phyloP scores from a whole-genome alignment of 2,888 invertebrate species.

The Xestia xanthographa region DNA sequence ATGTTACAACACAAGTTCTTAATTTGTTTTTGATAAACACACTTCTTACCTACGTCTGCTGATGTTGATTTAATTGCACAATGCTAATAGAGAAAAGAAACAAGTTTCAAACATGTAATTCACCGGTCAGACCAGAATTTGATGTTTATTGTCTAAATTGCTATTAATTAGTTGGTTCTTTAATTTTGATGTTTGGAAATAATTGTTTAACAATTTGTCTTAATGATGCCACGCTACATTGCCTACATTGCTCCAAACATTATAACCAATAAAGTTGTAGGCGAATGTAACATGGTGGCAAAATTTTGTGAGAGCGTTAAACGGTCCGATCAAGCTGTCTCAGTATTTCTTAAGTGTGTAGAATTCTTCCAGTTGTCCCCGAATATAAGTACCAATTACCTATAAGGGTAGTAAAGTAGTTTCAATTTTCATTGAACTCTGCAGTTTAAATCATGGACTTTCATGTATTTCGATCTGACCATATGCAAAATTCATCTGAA shows the following conservation, averaged over 20 bases:
- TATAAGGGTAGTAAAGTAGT: neutral
- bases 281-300: neutral
- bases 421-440: neutral
- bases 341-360: neutral
- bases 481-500: neutral
- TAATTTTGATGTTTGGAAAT: conserved; percentile 6
- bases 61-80: conserved; percentile 14
- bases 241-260: neutral
- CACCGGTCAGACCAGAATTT: conserved; percentile 2
- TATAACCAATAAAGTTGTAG: neutral
- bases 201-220: neutral
- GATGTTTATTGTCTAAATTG: neutral
- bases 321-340: neutral
- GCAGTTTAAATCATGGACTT: neutral
- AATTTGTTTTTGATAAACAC: conserved; percentile 17
- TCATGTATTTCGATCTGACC: neutral
- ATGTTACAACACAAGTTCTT: neutral
- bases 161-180: neutral
- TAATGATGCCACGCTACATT: neutral
- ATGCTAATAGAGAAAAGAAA: too few species aligned
- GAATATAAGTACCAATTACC: neutral
- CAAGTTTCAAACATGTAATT: conserved; percentile 15
- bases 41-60: neutral
- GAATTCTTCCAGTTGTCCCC: neutral
- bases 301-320: neutral